Base-by-base conservation (phyloP, 2,888 invertebrate species). In the Calameuta pallipes region DNA sequence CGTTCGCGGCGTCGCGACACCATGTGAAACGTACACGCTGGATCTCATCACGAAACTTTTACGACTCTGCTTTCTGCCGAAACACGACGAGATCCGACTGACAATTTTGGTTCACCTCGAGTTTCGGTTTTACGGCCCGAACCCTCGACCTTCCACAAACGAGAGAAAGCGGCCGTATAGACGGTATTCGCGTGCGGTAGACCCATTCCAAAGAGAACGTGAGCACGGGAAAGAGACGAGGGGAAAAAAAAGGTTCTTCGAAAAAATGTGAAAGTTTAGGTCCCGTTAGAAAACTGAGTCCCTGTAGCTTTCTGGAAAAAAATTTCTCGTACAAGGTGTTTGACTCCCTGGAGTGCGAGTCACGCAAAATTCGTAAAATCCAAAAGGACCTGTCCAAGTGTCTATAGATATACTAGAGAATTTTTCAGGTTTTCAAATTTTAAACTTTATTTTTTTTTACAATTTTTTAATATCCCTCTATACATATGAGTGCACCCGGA, bases 201-300 rank as follows among this genome's bases (percentile, higher is more conserved):
- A 23, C 23, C 56, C 23, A 56, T 56, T 56, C 78, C 75, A 56
- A 74, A 79, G 78, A 73, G 78, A 78, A 76, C 75, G 78, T 76
- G 78, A 34, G 70, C 73, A 33, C 76, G 23, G 75, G 30, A 31
- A 34, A 36, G 23, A 23, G 76, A 70, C 41, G 75, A 78, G 37
- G 73, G 75, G 34, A 82, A 75, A 80, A 80, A 78, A 79, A 83
- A 76, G 31, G 77, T 85, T 85, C 84, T 82, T 74, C 76, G 76
- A 87, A 87, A 88, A 90, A 89, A 88, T 87, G 88, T 89, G 89
- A 90, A 90, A 90, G 90, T 87, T 86, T 77, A 80, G 80, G 82
- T 79, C 71, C 41, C 37, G 77, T 69, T n/a, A 34, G 12, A 15
- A 69, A 75, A 35, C 75, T 75, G 79, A 78, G 78, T 75, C 74